Conservation (phyloP, 2,113 vertebrate genomes). For the Regulus satrapa region DNA sequence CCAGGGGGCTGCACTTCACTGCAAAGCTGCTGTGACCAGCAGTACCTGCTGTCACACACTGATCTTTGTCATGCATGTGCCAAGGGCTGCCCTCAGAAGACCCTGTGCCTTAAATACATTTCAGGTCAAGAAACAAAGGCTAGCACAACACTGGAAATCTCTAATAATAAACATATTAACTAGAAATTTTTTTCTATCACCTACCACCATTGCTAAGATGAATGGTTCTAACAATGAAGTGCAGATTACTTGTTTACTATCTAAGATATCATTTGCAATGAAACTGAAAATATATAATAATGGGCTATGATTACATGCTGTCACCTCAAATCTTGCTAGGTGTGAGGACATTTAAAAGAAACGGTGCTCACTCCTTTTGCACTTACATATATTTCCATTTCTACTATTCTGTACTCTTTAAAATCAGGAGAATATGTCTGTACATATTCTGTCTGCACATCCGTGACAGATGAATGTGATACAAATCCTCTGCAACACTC, state of each 20-base stretch:
- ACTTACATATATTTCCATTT: conserved; percentile 12
- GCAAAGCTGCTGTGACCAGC: not conserved
- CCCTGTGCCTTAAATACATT: not conserved
- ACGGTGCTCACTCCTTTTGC: not conserved
- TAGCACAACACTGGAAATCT: not conserved
- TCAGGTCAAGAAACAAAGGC: not conserved
- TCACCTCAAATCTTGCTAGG: not conserved
- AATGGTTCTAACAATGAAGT: not conserved
- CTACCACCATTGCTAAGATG: not conserved
- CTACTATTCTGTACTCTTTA: conserved; percentile 44
- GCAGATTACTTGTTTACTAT: not conserved
- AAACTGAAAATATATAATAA: not conserved
- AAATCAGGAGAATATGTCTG: conserved; percentile 15
- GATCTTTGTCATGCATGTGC: not conserved
- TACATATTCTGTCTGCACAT: not conserved
- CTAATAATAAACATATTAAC: not conserved
- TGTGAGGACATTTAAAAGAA: not conserved
- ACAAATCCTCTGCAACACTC: conserved; percentile 46
- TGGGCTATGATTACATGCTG: not conserved
- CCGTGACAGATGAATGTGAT: conserved; percentile 58
- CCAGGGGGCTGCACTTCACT: not conserved
- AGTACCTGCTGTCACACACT: accelerated
- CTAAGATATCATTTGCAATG: not conserved
- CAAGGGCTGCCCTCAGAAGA: not conserved
- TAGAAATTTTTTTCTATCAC: not conserved